Conservation (phyloP, 2,888 invertebrate species). For the Baccha elongata region DNA sequence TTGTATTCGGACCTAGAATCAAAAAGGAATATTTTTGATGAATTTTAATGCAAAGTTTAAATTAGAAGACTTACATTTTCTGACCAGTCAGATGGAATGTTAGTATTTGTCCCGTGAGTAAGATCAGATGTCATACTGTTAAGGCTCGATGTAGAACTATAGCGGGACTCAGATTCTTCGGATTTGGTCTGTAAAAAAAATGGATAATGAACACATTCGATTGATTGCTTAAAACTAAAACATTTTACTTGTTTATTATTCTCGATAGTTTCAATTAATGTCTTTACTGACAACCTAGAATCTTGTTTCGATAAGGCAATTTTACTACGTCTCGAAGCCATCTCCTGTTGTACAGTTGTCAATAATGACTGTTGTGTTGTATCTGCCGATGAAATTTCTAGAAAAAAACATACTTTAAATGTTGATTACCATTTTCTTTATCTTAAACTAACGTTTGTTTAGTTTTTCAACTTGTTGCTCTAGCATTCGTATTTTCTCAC, state of each 20-base stretch:
- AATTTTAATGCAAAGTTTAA: background rate
- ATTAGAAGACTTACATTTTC: slow-evolving; percentile 79
- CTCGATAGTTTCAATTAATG: slow-evolving; percentile 95
- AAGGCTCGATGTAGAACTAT: slow-evolving; percentile 86
- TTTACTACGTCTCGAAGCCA: slow-evolving; percentile 84
- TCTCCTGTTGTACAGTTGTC: slow-evolving; percentile 84
- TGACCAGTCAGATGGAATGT: slow-evolving; percentile 79
- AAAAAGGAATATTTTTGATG: background rate
- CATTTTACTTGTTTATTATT: slow-evolving; percentile 89
- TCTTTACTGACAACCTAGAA: slow-evolving; percentile 93
- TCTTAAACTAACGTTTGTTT: slow-evolving; percentile 82
- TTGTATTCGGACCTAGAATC: slow-evolving; percentile 77
- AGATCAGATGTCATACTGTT: slow-evolving; percentile 84
- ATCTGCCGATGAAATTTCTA: slow-evolving; percentile 63
- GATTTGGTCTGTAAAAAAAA: slow-evolving; percentile 79
- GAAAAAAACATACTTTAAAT: background rate
- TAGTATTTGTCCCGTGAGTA: slow-evolving; percentile 72
- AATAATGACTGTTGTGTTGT: slow-evolving; percentile 84
- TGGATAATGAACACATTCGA: slow-evolving; percentile 12
- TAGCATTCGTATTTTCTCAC: slow-evolving; percentile 89
- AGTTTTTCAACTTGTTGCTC: slow-evolving; percentile 92
- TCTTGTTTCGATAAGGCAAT: slow-evolving; percentile 84
- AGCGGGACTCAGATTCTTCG: slow-evolving; percentile 84
- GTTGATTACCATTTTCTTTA: background rate
- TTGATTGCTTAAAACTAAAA: background rate